Conservation (phyloP, 2,888 invertebrate species). For the Elegia similella region DNA sequence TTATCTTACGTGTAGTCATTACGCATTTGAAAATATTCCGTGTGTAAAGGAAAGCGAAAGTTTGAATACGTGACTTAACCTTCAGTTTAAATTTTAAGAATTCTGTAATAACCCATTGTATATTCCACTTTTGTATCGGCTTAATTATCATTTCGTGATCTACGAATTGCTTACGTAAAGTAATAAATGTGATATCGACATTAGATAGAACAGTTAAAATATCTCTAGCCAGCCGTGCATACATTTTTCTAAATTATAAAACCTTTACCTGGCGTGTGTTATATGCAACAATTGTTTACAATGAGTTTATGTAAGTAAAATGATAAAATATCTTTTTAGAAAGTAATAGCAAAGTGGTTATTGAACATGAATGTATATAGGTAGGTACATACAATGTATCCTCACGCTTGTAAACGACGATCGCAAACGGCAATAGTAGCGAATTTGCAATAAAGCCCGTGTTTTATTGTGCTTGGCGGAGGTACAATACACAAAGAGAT, state of each 20-base stretch:
- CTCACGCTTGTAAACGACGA: neutral
- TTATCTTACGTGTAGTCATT: neutral
- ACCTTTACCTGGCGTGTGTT: neutral
- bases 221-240: neutral
- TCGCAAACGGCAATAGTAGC: slow-evolving; percentile 29
- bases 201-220: neutral
- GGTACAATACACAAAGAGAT: slow-evolving; percentile 39
- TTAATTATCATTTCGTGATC: slow-evolving; percentile 34
- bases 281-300: neutral
- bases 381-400: neutral
- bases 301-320: neutral
- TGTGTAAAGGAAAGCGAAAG: slow-evolving; percentile 28
- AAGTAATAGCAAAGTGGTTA: neutral
- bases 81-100: neutral
- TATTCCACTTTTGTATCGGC: slow-evolving; percentile 23
- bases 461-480: slow-evolving; percentile 30
- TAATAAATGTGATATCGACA: slow-evolving; percentile 5
- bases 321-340: neutral
- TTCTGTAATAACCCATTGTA: neutral
- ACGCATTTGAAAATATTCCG: neutral
- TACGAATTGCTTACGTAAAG: slow-evolving; percentile 37
- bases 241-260: neutral
- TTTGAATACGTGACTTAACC: slow-evolving; percentile 19
- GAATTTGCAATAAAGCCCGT: slow-evolving; percentile 33
- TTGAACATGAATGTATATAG: neutral